Evolutionary conservation across 2,797 vertebrate genomes (phyloP).

Genomic region (Corythornis leucogaster): DNA sequence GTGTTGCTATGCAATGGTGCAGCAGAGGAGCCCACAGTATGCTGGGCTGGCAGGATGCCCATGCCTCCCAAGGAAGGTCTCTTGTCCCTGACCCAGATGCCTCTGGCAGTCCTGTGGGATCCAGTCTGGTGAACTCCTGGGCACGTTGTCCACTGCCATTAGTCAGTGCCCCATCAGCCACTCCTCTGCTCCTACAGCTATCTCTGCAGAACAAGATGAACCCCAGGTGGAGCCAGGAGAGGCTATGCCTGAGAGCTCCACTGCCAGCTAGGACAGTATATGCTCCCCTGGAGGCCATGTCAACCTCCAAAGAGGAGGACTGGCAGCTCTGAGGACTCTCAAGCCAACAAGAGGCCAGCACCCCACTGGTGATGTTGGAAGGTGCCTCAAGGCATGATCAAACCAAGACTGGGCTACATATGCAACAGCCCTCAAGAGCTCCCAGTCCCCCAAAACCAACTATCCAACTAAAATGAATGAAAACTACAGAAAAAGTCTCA

Average conservation of each 20-base stretch:
- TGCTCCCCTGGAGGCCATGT: rapidly evolving
- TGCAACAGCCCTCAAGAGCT: background rate
- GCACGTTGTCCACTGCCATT: background rate
- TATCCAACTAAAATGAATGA: background rate
- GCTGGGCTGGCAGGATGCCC: background rate
- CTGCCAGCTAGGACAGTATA: background rate
- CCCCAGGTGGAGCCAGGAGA: background rate
- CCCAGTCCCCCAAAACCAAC: background rate
- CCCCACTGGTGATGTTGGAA: background rate
- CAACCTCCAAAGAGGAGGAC: background rate
- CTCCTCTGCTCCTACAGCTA: background rate
- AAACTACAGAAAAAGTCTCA: background rate
- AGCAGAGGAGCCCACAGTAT: no score
- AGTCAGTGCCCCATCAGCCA: background rate
- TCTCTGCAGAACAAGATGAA: background rate
- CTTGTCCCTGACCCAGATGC: rapidly evolving
- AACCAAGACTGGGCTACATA: background rate
- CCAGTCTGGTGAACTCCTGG: rapidly evolving
- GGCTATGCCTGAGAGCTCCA: background rate
- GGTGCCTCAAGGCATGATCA: background rate
- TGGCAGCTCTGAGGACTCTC: background rate
- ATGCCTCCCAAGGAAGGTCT: background rate
- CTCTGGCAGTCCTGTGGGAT: background rate
- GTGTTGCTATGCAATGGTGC: rapidly evolving
- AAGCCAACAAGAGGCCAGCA: background rate